Evolutionary conservation across 2,113 vertebrate species (phyloP), one percentile per base, ranked within the genome.

Genomic region (Cebus imitator): DNA sequence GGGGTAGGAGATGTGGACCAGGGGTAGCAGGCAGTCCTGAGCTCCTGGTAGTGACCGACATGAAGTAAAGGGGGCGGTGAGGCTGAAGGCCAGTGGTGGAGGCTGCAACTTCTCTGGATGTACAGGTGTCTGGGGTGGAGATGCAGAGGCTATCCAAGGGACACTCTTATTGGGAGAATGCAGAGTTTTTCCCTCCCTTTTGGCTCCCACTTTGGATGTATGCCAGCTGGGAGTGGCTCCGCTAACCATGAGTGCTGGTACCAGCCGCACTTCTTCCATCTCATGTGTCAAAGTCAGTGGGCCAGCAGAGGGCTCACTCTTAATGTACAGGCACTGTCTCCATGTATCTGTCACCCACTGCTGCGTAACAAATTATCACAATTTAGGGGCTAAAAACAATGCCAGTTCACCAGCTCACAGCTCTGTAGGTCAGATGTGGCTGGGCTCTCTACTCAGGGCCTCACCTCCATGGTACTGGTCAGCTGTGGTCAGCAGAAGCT

Each of bases 381-480:
- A 30, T 40, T 25, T 66, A 32, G 32, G 8, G 37, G 8, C 66
- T 58, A 70, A 35, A 58, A 37, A 12, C 25, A 18, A 25, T 9
- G 30, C 6, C 76, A 6, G 4, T 32, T 30, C 18, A 12, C 21
- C 25, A 17, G 82, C 81, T 52, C 43, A 12, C 2, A 30, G n/a
- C 16, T 16, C 45, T 45, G 30, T 21, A 27, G 43, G n/a, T 21
- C 57, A 16, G 66, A 43, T 43, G 43, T 9, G 37, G 45, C 14
- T 27, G 82, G n/a, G 27, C 3, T 58, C 50, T 45, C 30, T 30
- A 4, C 61, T 32, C 82, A 50, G 45, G 61, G 52, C 20, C 9
- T 35, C n/a, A 27, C 16, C 3, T 43, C n/a, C 8, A 58, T 0
- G 6, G 2, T 3, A 0, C 30, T 7, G 6, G 37, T n/a, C 73